Base-by-base conservation (phyloP, 2,888 invertebrate species). In the Meandrusa payeni region DNA sequence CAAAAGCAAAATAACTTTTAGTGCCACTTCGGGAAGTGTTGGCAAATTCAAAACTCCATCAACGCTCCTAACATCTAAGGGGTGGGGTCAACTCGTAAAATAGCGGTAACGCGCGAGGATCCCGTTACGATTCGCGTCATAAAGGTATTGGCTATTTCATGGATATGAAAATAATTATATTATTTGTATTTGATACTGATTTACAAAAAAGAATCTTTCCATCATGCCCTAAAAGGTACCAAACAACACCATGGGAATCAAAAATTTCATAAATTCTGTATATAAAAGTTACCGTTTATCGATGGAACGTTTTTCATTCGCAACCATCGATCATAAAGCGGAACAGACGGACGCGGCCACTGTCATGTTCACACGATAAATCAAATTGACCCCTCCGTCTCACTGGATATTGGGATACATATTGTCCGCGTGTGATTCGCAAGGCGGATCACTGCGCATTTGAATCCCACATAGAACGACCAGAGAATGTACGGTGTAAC, bases 301-400 rank as follows among this genome's bases (percentile, higher is more conserved):
- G 13, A 31, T 17, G 11, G 31, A 1, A 5, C 27, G 2, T 29
- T 31, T 34, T 41, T 34, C 22, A 17, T 20, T 5, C 22, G 20
- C 12, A 37, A 33, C 43, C 61, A 77, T 77, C 69, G 47, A 76
- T 78, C 77, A 77, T 76, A 66, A 65, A 68, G 15, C 9, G 9
- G 34, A 38, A 61, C 57, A 61, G 60, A 52, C 59, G 53, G 56
- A 47, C 56, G 51, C 55, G 48, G 57, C 47, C 31, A 52, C 53
- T 59, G 64, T 70, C 79, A 76, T 78, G 82, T 80, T 82, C 82
- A 40, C 82, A 81, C 77, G 58, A 83, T 82, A 81, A 79, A 82
- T 83, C 82, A 82, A 45, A 64, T 32, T 54, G 55, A 56, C 59
- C 60, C 51, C 46, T 34, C 50, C 54, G 59, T 55, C 59, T 59